These are phyloP conservation scores for Microtus richardsoni DNA, from an alignment of 2,113 vertebrate genomes.

Conservation along the genomic window DNA sequence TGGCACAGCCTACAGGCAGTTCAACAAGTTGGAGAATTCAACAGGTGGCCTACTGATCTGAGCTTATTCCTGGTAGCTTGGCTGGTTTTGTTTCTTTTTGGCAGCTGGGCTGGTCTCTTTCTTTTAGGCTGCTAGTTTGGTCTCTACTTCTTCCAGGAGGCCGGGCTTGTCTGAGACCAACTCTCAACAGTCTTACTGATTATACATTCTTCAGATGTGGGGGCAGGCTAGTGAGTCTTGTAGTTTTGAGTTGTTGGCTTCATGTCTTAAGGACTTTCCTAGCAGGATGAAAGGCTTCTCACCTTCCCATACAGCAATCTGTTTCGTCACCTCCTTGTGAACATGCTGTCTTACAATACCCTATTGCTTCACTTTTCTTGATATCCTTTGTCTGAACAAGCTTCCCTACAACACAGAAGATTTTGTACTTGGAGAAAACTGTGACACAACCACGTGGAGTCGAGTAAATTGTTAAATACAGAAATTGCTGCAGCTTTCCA, in stretches of 20 bases:
- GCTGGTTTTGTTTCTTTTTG: neutral
- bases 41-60: neutral
- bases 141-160: neutral
- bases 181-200: neutral
- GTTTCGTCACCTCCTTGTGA: neutral
- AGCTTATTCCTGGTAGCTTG: neutral
- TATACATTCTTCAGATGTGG: neutral
- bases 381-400: neutral
- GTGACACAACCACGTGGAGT: neutral
- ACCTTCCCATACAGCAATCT: neutral
- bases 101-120: neutral
- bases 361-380: neutral
- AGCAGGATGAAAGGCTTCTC: neutral
- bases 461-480: neutral
- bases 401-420: neutral
- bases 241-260: neutral
- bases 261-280: neutral
- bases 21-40: neutral
- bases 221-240: neutral
- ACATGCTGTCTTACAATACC: neutral
- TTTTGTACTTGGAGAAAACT: neutral
- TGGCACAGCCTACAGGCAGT: neutral
- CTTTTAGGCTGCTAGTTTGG: neutral
- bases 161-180: neutral
- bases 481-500: neutral